These are phyloP conservation scores for Oegoconia quadripuncta DNA, from an alignment of 2,888 invertebrate species.

Conservation along the genomic window DNA sequence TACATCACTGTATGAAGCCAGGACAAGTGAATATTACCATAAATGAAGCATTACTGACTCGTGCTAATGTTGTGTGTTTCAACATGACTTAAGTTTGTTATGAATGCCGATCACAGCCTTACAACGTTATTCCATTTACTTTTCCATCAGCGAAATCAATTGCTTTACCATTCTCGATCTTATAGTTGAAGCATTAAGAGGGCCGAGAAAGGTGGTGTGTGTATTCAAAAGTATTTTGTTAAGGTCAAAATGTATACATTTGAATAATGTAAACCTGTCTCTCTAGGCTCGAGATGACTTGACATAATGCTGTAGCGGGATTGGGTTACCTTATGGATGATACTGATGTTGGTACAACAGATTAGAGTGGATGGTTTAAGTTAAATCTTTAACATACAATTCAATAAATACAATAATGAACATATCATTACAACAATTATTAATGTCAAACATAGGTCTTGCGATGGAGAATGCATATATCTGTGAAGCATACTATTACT, in stretches of 20 bases:
- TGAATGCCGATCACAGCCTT: slow-evolving; percentile 42
- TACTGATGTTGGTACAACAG: slow-evolving; percentile 26
- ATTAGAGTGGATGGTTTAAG: slow-evolving; percentile 19
- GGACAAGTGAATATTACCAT: slow-evolving; percentile 44
- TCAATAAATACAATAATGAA: too few relatives aligned
- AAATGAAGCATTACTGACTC: slow-evolving; percentile 41
- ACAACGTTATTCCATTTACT: slow-evolving; percentile 24
- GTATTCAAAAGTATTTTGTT: slow-evolving; percentile 23
- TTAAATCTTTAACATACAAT: too few relatives aligned
- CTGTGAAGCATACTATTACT: too few relatives aligned
- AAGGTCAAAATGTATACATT: slow-evolving; percentile 55
- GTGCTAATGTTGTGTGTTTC: slow-evolving; percentile 53
- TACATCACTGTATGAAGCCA: slow-evolving; percentile 18
- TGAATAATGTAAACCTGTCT: slow-evolving; percentile 74
- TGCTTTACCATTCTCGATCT: slow-evolving; percentile 22
- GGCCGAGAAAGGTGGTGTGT: slow-evolving; percentile 17
- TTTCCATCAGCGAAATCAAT: slow-evolving; percentile 13
- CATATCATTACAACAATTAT: too few relatives aligned
- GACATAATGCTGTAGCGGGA: slow-evolving; percentile 59
- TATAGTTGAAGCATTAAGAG: slow-evolving; percentile 19
- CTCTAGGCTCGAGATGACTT: slow-evolving; percentile 65
- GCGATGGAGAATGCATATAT: too few relatives aligned
- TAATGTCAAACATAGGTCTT: too few relatives aligned
- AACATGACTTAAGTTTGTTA: slow-evolving; percentile 54
- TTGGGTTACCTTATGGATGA: slow-evolving; percentile 46